Evolutionary conservation across 2,113 vertebrate species (phyloP).

Genomic region (Hipposideros armiger): DNA sequence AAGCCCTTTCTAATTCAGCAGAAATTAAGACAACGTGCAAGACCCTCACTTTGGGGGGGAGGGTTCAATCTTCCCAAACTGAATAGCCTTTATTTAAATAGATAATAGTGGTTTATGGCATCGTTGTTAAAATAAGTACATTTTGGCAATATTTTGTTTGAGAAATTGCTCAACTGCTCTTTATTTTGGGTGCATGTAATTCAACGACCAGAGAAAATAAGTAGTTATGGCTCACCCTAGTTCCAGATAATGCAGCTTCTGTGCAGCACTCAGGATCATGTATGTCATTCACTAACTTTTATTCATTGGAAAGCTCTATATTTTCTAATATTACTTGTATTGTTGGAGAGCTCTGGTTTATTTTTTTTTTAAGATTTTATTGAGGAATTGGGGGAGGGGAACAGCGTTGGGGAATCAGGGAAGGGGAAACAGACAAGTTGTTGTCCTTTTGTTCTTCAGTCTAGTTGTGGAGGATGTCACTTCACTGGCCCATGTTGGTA

Average conservation of each 20-base stretch:
- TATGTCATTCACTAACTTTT: background rate
- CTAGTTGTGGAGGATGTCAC: too few species aligned
- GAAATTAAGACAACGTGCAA: conserved; percentile 69
- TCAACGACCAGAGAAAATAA: conserved; percentile 38
- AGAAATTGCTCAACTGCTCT: background rate
- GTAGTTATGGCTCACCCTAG: conserved; percentile 29
- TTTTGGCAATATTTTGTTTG: conserved; percentile 71
- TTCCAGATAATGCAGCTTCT: background rate
- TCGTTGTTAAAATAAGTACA: conserved; percentile 73
- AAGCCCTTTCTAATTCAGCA: conserved; percentile 32
- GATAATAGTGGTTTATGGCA: conserved; percentile 61
- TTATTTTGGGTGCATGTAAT: background rate
- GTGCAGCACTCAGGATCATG: background rate
- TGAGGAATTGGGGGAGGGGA: too few species aligned
- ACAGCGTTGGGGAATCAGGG: too few species aligned
- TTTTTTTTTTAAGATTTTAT: too few species aligned
- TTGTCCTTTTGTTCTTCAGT: too few species aligned
- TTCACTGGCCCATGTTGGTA: too few species aligned
- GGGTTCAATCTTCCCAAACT: conserved; percentile 65
- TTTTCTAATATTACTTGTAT: conserved; percentile 34
- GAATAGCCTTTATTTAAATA: conserved; percentile 75
- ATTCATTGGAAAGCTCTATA: conserved; percentile 42
- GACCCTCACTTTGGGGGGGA: background rate
- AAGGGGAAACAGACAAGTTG: too few species aligned
- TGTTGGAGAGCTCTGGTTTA: background rate